A percentile compares a stretch with the other conserved stretches of the same genome.
These are phyloP conservation scores for Onchidella celtica DNA, from an alignment of 2,888 invertebrate genomes.

Conservation along the genomic window DNA sequence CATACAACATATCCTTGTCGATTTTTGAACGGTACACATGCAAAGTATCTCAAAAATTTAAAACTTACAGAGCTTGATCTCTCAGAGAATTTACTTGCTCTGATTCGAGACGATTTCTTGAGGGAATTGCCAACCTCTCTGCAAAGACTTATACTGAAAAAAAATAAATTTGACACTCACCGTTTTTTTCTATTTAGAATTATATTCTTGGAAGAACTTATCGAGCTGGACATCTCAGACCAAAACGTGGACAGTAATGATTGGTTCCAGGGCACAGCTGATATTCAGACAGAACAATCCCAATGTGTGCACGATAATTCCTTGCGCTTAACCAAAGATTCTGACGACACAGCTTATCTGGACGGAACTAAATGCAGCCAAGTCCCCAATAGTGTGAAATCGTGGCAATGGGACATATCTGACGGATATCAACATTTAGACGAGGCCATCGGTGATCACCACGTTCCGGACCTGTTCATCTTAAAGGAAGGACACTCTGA, in stretches of 20 bases:
- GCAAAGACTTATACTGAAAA: background rate
- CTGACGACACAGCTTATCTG: too few species aligned
- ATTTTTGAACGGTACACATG: background rate
- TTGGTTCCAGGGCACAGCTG: too few species aligned
- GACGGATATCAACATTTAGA: too few species aligned
- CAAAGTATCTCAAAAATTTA: background rate
- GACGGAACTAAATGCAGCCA: too few species aligned
- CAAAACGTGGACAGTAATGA: background rate
- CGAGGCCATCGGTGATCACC: too few species aligned
- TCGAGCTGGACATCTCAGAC: background rate
- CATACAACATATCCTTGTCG: background rate
- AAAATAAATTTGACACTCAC: background rate
- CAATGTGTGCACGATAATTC: too few species aligned
- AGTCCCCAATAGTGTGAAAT: too few species aligned
- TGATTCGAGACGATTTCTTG: conserved; percentile 6
- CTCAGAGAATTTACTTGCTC: background rate
- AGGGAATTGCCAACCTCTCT: background rate
- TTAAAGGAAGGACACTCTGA: too few species aligned
- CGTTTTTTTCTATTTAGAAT: background rate
- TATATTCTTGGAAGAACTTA: background rate
- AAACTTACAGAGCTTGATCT: background rate
- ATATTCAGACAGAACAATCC: too few species aligned
- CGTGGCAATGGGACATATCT: too few species aligned
- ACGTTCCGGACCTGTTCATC: too few species aligned
- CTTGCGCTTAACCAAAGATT: too few species aligned